Conservation (phyloP, 2,113 vertebrate genomes). For the Corynorhinus townsendii region DNA sequence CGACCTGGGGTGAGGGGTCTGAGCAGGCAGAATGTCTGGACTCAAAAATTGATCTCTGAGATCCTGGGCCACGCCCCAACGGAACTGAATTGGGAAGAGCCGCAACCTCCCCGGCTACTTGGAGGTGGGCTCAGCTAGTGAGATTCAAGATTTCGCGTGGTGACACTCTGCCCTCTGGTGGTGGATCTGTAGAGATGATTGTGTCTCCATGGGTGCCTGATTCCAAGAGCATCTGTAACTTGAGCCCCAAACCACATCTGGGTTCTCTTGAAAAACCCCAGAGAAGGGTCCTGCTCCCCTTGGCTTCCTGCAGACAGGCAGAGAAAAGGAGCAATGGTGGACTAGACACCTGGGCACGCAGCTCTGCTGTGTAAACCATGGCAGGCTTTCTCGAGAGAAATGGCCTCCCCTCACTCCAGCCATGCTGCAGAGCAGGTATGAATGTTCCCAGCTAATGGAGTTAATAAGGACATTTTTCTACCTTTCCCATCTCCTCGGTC, state of each 20-base stretch:
- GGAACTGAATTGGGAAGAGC: not conserved
- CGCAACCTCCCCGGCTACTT: not conserved
- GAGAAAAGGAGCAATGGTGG: not conserved
- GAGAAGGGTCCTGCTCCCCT: not conserved
- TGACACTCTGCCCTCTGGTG: conserved; percentile 57
- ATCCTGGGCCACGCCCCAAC: not conserved
- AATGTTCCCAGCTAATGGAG: not conserved
- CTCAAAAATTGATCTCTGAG: not conserved
- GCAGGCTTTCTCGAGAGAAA: not conserved
- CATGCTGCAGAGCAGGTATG: not conserved
- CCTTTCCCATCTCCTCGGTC: too few relatives aligned
- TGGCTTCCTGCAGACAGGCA: not conserved
- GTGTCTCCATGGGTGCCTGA: too few relatives aligned
- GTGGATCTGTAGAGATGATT: not conserved
- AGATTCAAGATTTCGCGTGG: not conserved
- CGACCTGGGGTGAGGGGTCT: accelerated
- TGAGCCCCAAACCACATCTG: not conserved
- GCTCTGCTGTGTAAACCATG: not conserved
- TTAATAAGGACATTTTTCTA: not conserved
- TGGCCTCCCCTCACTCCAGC: not conserved
- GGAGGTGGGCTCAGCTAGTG: accelerated
- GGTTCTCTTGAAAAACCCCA: not conserved
- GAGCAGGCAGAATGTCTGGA: not conserved
- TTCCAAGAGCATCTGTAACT: not conserved
- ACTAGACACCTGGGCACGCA: not conserved